Evolutionary conservation across 2,113 vertebrate species (phyloP).

Genomic region (Mixornis gularis): DNA sequence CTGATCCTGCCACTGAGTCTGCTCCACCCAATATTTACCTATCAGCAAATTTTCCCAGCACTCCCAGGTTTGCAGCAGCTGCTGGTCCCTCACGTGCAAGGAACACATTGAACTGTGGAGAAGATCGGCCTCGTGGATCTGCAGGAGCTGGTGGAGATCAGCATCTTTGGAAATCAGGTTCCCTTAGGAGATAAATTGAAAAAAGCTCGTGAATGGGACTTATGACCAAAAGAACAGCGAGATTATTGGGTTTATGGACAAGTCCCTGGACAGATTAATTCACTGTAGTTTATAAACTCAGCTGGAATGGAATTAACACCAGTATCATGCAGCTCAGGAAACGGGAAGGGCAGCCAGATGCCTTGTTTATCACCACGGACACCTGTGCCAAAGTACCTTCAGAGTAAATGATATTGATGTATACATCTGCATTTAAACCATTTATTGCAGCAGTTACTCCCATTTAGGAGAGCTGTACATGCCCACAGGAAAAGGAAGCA

Average conservation of each 20-base stretch:
- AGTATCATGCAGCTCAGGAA: neutral
- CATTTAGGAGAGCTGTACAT: neutral
- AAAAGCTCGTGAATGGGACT: neutral
- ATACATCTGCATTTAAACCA: neutral
- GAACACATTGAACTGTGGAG: neutral
- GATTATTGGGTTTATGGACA: neutral
- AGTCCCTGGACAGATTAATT: neutral
- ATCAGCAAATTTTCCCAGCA: neutral
- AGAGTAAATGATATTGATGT: neutral
- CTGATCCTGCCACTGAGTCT: neutral
- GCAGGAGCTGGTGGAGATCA: neutral
- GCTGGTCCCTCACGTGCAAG: neutral
- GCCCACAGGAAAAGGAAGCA: neutral
- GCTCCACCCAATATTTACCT: neutral
- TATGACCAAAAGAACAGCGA: neutral
- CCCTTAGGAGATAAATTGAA: neutral
- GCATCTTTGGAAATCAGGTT: neutral
- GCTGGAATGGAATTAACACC: neutral
- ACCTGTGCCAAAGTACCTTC: neutral
- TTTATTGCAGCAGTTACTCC: neutral
- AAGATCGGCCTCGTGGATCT: neutral
- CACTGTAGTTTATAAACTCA: neutral
- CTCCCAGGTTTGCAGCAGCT: neutral
- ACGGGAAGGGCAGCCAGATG: neutral
- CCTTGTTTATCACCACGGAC: neutral